Evolutionary conservation across 2,797 vertebrate species (phyloP), one percentile per base, ranked within the genome.

Genomic region (Hydrocynus forskahlii): DNA sequence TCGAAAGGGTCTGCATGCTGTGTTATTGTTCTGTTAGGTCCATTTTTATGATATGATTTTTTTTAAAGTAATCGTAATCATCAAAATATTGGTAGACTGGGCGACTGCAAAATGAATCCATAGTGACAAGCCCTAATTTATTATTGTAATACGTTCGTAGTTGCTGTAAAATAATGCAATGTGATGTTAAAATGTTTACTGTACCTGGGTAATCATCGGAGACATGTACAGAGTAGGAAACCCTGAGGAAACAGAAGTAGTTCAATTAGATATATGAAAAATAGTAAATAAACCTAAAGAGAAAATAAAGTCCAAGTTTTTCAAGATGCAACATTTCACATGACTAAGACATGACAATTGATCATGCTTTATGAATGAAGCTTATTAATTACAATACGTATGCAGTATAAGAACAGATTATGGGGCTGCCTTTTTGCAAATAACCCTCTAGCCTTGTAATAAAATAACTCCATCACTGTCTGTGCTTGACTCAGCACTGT

Each of bases 151-250:
- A 29, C 29, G 29, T 75, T 25, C 0, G n/a, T 8, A 52, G 6
- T 10, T 43, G 1, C 6, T 38, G 12, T 75, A n/a, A 21, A 48
- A 38, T 17, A 81, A 14, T 29, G 14, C 7, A n/a, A 35, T 4
- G n/a, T 23, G 1, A 1, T n/a, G 52, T 60, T 10, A 38, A 23
- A 40, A 66, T n/a, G 35, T 40, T 66, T 40, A 71, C 60, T 87
- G 76, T 96, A 97, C 96, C 96, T 97, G 96, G 96, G 83, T 97
- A 97, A 91, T 97, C 96, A 88, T 97, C 96, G 76, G 96, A 97
- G 84, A 97, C 96, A 25, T 97, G 95, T 25, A 97, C 95, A 68
- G 95, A 95, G 90, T 96, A 96, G 82, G 95, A 95, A 21, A 96
- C 92, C 87, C 95, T 96, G 94, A 68, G 81, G 88, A 81, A 82